Evolutionary conservation across 1,140 invertebrate genomes (phyloP), one percentile per base, ranked within the genome.

Genomic region (Ceratina japonica): DNA sequence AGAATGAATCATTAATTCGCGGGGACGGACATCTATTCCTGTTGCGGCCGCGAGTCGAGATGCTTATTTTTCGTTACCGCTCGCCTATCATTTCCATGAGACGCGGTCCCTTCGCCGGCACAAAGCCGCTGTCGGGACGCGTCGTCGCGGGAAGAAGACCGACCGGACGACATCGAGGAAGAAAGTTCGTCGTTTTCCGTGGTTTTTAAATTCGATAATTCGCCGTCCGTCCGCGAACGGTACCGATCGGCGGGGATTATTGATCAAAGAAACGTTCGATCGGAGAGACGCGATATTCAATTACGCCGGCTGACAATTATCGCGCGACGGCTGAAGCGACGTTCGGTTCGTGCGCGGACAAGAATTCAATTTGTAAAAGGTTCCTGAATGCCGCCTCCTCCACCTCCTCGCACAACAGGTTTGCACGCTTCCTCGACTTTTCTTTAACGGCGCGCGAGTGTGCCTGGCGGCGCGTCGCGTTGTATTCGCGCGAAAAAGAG

Each of bases 1-100:
- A 72, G 72, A 63, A 86, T 78, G 81, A 86, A 86, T 86, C 81
- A 81, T 86, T 85, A 86, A 83, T 86, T 78, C 65, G 54, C 70
- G 70, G 51, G 22, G 37, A 56, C 44, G 52, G 22, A 37, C 52
- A 71, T 52, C 66, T 63, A 59, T 20, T 12, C 31, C 75, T n/a
- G 22, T 8, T 20, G 8, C 1, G 8, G 44, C n/a, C n/a, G n/a
- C n/a, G n/a, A n/a, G n/a, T n/a, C n/a, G n/a, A n/a, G 12, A 18
- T 7, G 18, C 18, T 58, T n/a, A n/a, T 56, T 51, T n/a, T n/a
- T n/a, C n/a, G n/a, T 22, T 18, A 12, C 44, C 4, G 61, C n/a
- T 44, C 27, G 52, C 22, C 37, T 54, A 54, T 72, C 37, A 4
- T 75, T 44, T 79, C 54, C 62, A 49, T 59, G n/a, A n/a, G n/a